These are phyloP conservation scores for Ligdia adustata DNA, from an alignment of 2,888 invertebrate genomes.

Conservation along the genomic window DNA sequence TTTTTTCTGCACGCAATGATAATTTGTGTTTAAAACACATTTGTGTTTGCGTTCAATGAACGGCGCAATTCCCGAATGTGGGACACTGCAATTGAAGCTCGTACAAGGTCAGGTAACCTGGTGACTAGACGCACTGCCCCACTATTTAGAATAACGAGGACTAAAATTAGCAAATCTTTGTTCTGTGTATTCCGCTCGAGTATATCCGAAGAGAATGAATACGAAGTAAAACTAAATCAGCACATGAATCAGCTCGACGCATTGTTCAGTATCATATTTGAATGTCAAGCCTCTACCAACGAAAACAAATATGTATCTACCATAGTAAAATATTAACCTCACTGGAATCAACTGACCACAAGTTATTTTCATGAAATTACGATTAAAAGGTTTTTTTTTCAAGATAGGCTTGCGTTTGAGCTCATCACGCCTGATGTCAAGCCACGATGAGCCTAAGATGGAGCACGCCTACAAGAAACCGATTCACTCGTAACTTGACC, in stretches of 20 bases:
- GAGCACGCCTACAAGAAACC: no score
- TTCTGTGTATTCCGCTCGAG: neutral
- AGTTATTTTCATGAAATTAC: no score
- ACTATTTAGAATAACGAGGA: conserved; percentile 21
- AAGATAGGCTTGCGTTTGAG: no score
- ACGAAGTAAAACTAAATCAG: conserved; percentile 10
- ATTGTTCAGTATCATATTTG: conserved; percentile 2
- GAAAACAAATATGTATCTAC: neutral
- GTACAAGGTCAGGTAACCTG: conserved; percentile 47
- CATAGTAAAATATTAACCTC: neutral
- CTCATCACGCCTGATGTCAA: no score
- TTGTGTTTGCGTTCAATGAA: conserved; percentile 46
- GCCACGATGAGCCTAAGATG: no score
- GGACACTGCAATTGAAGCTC: conserved; percentile 46
- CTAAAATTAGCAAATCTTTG: conserved; percentile 30
- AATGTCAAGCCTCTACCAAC: neutral
- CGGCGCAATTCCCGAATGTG: conserved; percentile 43
- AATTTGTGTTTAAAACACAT: conserved; percentile 34
- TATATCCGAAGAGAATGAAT: neutral
- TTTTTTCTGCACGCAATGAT: conserved; percentile 37
- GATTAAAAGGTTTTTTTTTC: no score
- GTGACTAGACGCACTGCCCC: conserved; percentile 32
- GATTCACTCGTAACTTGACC: no score
- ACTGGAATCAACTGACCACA: neutral
- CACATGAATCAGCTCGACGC: conserved; percentile 7